Percentiles rank a stretch among this genome's conserved stretches.
Evolutionary conservation across 2,113 vertebrate species (phyloP).

Genomic region (Lampris megalopsis): DNA sequence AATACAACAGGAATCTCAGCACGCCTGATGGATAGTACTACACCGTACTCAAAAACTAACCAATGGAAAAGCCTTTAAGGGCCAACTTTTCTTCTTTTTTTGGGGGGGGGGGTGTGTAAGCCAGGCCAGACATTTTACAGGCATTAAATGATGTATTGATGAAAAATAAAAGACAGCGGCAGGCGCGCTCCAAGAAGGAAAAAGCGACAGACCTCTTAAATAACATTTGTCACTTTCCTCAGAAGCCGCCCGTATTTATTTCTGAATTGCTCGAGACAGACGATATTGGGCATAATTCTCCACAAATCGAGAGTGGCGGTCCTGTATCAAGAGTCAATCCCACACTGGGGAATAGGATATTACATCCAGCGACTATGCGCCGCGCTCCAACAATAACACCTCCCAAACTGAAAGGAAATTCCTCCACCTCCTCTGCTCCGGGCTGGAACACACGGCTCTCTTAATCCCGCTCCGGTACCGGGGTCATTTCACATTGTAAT

Average conservation of each 20-base stretch:
- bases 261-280: slow-evolving; percentile 54
- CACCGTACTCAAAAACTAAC: not conserved
- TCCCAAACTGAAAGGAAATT: slow-evolving; percentile 85
- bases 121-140: slow-evolving; percentile 8
- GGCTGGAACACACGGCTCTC: slow-evolving; percentile 78
- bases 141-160: not conserved
- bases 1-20: slow-evolving; percentile 19
- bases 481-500: slow-evolving; percentile 84
- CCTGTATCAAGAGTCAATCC: slow-evolving; percentile 71
- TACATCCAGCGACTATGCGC: slow-evolving; percentile 78
- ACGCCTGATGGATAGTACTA: slow-evolving; percentile 20
- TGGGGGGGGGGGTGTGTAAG: not conserved
- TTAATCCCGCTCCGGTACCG: slow-evolving; percentile 83
- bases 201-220: not conserved
- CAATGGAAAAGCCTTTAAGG: slow-evolving; percentile 15
- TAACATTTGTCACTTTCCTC: slow-evolving; percentile 24
- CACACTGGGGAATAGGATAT: slow-evolving; percentile 75
- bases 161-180: slow-evolving; percentile 5
- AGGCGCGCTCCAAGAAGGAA: slow-evolving; percentile 7
- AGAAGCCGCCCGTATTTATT: slow-evolving; percentile 25
- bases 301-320: slow-evolving; percentile 70
- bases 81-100: slow-evolving; percentile 14
- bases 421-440: slow-evolving; percentile 78
- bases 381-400: slow-evolving; percentile 89
- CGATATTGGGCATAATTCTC: slow-evolving; percentile 68